Conservation (phyloP, 64 coral and sea anemone genomes). For the Montipora efflorescens region DNA sequence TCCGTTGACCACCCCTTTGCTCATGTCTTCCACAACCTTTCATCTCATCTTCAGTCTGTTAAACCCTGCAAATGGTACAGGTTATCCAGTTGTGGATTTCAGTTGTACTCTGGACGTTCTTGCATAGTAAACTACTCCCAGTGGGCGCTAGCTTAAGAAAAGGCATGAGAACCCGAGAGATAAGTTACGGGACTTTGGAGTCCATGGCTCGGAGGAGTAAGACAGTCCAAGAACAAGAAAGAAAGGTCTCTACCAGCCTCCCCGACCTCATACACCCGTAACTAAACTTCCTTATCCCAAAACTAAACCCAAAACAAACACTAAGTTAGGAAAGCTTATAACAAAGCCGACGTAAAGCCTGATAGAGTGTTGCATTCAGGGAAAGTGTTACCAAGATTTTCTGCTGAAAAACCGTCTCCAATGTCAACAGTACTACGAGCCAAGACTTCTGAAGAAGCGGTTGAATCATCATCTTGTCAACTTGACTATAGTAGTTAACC, state of each 20-base stretch:
- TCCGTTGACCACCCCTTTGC: too few species aligned
- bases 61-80: too few species aligned
- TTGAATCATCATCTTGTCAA: constrained; percentile 27
- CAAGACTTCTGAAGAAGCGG: not conserved
- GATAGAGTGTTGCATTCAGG: not conserved
- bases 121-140: too few species aligned
- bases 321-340: not conserved
- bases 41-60: too few species aligned
- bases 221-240: not conserved
- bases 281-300: not conserved
- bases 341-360: not conserved
- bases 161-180: too few species aligned
- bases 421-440: constrained; percentile 15
- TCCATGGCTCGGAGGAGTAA: not conserved
- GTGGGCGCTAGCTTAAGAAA: too few species aligned
- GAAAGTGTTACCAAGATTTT: not conserved
- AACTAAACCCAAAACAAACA: not conserved
- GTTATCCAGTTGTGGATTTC: too few species aligned
- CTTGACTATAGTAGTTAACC: constrained; percentile 66
- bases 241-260: not conserved
- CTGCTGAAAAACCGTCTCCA: not conserved
- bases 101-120: too few species aligned
- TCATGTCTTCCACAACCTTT: too few species aligned
- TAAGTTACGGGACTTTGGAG: too few species aligned
- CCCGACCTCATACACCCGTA: not conserved